Base-by-base conservation (phyloP, 2,888 invertebrate genomes). In the Orthonychiurus folsomi region DNA sequence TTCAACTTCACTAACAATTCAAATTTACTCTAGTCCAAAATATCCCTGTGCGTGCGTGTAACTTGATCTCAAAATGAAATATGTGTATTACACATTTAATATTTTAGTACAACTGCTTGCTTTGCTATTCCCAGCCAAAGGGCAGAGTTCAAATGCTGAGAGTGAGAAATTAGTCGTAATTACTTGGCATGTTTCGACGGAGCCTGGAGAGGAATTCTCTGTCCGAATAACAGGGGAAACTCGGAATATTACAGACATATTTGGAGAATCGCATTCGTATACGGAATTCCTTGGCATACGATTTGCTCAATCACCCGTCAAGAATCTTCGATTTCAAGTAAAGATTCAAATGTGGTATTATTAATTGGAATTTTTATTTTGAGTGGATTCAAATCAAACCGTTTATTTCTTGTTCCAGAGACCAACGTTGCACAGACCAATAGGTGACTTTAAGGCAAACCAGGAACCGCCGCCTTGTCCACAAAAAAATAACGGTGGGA, bases 301-400 rank as follows among this genome's bases (percentile, higher is more conserved):
- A 1, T 70, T 63, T 50, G 68, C 68, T 21, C 59, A 65, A 27
- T 57, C 68, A n/a, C 64, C 67, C 2, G 23, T 63, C 3, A 57
- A 64, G 2, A 53, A 62, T 24, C 59, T 68, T 1, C 53, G 70
- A 28, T 70, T 69, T 61, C 68, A 70, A 60, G 70, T 68, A 58
- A 55, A 28, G n/a, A n/a, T n/a, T n/a, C n/a, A n/a, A n/a, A n/a
- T n/a, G n/a, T n/a, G n/a, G n/a, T n/a, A 58, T 37, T 58, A 37
- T 23, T 23, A 57, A 48, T 20, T 62, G 12, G 3, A 56, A 56
- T 25, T 12, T 9, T 15, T n/a, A 12, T 56, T 9, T n/a, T n/a
- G n/a, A n/a, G n/a, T 9, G 3, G n/a, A 56, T 20, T 5, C 24
- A 25, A 56, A 15, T 5, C 24, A 21, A 56, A 23, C n/a, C 3